phyloP scores from a whole-genome alignment of 2,797 vertebrate genomes.

The Australoheros facetus region DNA sequence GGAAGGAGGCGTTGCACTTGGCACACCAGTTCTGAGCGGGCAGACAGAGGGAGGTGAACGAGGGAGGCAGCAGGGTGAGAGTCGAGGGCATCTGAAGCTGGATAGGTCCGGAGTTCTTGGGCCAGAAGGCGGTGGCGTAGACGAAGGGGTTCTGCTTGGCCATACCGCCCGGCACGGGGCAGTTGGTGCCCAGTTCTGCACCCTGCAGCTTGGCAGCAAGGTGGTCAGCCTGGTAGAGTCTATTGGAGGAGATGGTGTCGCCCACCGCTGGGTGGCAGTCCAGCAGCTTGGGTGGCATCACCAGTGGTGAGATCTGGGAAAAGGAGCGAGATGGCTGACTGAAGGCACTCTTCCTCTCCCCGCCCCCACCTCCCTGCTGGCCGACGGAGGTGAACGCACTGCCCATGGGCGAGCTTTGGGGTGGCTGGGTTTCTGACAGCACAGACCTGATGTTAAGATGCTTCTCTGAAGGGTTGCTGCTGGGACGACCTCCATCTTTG shows the following conservation, averaged over 20 bases:
- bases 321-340: constrained; percentile 90
- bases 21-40: constrained; percentile 99
- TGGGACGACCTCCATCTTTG: constrained; percentile 80
- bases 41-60: constrained; percentile 95
- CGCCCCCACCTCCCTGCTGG: constrained; percentile 77
- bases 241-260: constrained; percentile 84
- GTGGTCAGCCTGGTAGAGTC: constrained; percentile 89
- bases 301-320: constrained; percentile 87
- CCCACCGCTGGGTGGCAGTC: constrained; percentile 86
- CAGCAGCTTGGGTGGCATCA: constrained; percentile 91
- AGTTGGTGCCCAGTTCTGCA: constrained; percentile 84
- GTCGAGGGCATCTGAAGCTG: constrained; percentile 94
- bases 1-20: constrained; percentile 98
- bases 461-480: constrained; percentile 75
- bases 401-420: constrained; percentile 75
- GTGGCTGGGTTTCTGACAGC: constrained; percentile 83
- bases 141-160: constrained; percentile 94
- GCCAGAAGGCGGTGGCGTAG: constrained; percentile 94
- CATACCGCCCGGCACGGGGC: constrained; percentile 81
- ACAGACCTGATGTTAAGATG: constrained; percentile 82
- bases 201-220: constrained; percentile 89
- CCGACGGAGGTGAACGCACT: constrained; percentile 90
- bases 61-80: constrained; percentile 93
- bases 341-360: constrained; percentile 92
- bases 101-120: constrained; percentile 89